Percentiles rank a stretch among this genome's conserved stretches.
These are phyloP conservation scores for Alca torda DNA, from an alignment of 2,797 vertebrate genomes.

Conservation along the genomic window DNA sequence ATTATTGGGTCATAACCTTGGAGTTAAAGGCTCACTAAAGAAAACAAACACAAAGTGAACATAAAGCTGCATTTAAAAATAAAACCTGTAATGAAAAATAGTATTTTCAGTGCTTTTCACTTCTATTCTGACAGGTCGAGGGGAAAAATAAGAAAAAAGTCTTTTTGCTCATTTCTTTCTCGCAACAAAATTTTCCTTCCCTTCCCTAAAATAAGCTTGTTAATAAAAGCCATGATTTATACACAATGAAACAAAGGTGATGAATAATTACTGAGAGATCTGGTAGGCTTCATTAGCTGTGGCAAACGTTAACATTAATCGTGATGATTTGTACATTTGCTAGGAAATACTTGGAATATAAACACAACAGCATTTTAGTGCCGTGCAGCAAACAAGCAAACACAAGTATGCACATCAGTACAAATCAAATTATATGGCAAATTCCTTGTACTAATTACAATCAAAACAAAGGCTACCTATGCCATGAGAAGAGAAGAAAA, in stretches of 20 bases:
- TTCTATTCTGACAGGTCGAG: not conserved
- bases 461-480: slow-evolving; percentile 1
- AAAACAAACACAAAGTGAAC: slow-evolving; percentile 36
- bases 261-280: slow-evolving; percentile 33
- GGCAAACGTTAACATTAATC: not conserved
- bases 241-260: slow-evolving; percentile 10
- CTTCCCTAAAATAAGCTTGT: not conserved
- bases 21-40: slow-evolving; percentile 62
- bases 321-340: not conserved
- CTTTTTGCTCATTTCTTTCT: not conserved
- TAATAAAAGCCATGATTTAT: not conserved
- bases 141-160: not conserved
- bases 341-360: not conserved
- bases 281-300: slow-evolving; percentile 3
- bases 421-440: not conserved
- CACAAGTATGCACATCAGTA: not conserved
- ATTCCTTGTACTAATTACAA: not conserved
- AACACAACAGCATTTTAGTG: not conserved
- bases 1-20: slow-evolving; percentile 60
- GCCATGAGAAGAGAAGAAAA: not conserved
- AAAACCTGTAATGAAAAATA: slow-evolving; percentile 49
- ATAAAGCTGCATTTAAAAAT: slow-evolving; percentile 49
- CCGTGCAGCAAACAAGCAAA: not conserved
- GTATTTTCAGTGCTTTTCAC: slow-evolving; percentile 26
- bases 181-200: not conserved